Evolutionary conservation across 2,797 vertebrate species (phyloP), one percentile per base, ranked within the genome.

Genomic region (Lacerta bilineata): DNA sequence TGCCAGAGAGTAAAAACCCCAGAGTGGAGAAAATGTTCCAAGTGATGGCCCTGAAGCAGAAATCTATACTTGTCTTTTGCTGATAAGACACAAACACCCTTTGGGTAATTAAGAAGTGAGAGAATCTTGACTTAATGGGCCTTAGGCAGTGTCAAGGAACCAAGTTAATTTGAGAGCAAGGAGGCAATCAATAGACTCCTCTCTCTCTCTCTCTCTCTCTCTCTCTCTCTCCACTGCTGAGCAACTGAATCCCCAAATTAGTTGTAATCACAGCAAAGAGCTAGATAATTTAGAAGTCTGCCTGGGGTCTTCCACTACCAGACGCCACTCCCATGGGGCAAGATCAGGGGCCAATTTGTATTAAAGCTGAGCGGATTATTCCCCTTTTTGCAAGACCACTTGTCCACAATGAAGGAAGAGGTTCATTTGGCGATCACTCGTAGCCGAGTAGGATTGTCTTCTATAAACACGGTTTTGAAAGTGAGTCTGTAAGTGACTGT

Each of bases 161-260:
- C 69, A 1, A 36, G 41, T 77, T 83, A 83, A 83, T 83, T 77
- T 68, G 80, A 76, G 71, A 43, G 41, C 71, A 11, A 39, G 33
- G 72, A 23, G 59, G 61, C 6, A 41, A 88, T 83, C 87, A 29
- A 88, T 68, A 55, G 80, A 55, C 41, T 82, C 29, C 17, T 74
- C 59, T 75, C 68, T 4, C 17, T 74, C 59, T 75, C 68, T 4
- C 17, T 74, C 59, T 75, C 68, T 4, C 17, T 74, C 59, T 75
- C 68, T 61, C 23, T 80, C 55, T 74, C 59, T 75, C 68, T 4
- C 17, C 7, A 18, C 55, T 76, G 71, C 25, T 11, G 3, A 23
- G 66, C 41, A 3, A 13, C 50, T 41, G 11, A 74, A 80, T 72
- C 33, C 66, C 69, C 50, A 39, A 55, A 83, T 83, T 68, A 68